phyloP scores from a whole-genome alignment of 1,140 invertebrate species.

The Callitettix versicolor region DNA sequence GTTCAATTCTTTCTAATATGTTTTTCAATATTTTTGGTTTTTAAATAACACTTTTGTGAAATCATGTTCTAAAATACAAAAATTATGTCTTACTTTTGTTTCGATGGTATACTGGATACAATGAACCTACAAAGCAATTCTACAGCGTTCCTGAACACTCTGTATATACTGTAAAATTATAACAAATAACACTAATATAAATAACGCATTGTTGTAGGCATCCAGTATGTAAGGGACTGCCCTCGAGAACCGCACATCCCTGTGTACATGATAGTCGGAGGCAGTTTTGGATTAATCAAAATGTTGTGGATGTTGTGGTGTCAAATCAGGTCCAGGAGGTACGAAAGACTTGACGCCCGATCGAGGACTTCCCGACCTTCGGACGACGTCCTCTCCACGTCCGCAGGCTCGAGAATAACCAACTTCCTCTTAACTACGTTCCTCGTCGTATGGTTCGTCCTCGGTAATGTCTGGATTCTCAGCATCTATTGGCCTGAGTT shows the following conservation, averaged over 20 bases:
- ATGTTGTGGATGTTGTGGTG: slow-evolving; percentile 58
- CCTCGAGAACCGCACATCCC: slow-evolving; percentile 65
- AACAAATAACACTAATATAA: neutral
- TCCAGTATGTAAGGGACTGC: slow-evolving; percentile 67
- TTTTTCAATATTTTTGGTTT: too few species aligned
- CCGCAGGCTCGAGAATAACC: slow-evolving; percentile 33
- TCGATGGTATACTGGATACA: neutral
- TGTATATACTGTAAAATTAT: neutral
- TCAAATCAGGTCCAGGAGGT: slow-evolving; percentile 46
- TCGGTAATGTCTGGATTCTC: slow-evolving; percentile 73
- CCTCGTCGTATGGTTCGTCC: slow-evolving; percentile 59
- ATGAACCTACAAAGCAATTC: too few species aligned
- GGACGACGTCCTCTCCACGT: slow-evolving; percentile 40
- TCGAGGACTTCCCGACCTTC: slow-evolving; percentile 34
- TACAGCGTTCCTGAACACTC: too few species aligned
- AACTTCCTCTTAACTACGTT: slow-evolving; percentile 52
- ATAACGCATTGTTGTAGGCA: slow-evolving; percentile 57
- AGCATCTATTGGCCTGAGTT: slow-evolving; percentile 63
- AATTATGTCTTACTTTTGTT: too few species aligned
- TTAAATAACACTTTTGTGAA: too few species aligned
- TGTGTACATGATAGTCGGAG: slow-evolving; percentile 73
- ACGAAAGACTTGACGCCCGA: slow-evolving; percentile 43
- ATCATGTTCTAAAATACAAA: too few species aligned
- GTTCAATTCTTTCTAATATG: too few species aligned
- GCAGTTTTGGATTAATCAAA: slow-evolving; percentile 55